Base-by-base conservation (phyloP, 1,140 invertebrate species). In the Drosophila yakuba region DNA sequence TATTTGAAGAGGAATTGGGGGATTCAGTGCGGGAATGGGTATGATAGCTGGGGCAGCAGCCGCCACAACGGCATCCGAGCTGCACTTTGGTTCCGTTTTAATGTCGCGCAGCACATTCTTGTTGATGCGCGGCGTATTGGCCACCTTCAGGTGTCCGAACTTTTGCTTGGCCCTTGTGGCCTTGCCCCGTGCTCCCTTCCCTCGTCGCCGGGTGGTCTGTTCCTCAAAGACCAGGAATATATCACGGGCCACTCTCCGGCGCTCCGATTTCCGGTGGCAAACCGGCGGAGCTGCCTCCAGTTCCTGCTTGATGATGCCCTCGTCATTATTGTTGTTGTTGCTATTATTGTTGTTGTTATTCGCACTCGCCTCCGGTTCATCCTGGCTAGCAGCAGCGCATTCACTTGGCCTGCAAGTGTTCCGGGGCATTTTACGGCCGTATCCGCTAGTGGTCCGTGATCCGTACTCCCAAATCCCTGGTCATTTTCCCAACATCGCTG, bases 51-150 rank as follows among this genome's bases (percentile, higher is more conserved):
- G 63, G 25, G 36, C n/a, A 17, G 36, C 51, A 25, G 36, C 54
- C 7, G 55, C n/a, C 6, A 15, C 12, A n/a, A 20, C 36, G 39
- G 51, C 59, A 17, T 50, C 28, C 17, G 32, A 50, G 39, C 72
- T 88, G 67, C 86, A 91, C 76, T 91, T 91, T 89, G 90, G 90
- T 75, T 91, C 90, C 62, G 91, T 91, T 80, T 91, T 91, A 44
- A 91, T 91, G 41, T 91, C 90, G 38, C 90, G 80, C 63, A 91
- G 64, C 11, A 91, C 25, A 51, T 74, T 76, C 50, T 91, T 90
- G 32, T 74, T 77, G 23, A 79, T 67, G 12, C 80, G 80, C 45
- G 84, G 88, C 60, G 83, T 71, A 51, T 91, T 91, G 38, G 85
- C 74, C 56, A 92, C 91, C 35, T 82, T 91, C 14, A 92, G 52